phyloP scores from a whole-genome alignment of 2,797 vertebrate species.

The Avahi laniger region DNA sequence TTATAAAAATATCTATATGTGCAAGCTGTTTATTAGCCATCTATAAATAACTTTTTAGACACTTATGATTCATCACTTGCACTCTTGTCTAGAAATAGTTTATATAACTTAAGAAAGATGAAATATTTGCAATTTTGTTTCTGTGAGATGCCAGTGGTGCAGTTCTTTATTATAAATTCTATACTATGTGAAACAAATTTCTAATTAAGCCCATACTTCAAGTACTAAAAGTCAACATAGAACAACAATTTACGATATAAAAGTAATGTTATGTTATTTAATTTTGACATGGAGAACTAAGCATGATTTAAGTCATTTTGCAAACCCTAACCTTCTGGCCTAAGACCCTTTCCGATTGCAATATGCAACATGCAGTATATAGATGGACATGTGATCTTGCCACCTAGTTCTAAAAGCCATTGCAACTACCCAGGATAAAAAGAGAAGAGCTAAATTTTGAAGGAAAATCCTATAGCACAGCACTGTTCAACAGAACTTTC shows the following conservation, averaged over 20 bases:
- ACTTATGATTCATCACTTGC: not conserved
- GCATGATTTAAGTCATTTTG: not conserved
- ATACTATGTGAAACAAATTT: not conserved
- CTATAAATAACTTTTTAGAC: not conserved
- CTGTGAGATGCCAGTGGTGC: not conserved
- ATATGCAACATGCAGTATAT: too few species aligned
- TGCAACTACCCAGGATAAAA: not conserved
- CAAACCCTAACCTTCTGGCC: not conserved
- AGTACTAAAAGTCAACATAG: not conserved
- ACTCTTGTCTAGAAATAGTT: not conserved
- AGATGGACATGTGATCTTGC: not conserved
- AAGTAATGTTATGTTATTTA: not conserved
- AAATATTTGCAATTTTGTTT: not conserved
- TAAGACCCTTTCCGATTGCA: not conserved
- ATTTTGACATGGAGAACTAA: not conserved
- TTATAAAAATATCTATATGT: not conserved
- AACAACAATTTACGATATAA: not conserved
- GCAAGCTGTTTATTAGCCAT: not conserved
- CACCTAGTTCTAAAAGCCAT: not conserved
- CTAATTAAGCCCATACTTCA: not conserved
- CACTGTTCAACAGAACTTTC: not conserved
- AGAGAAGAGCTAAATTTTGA: not conserved
- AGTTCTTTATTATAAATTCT: constrained; percentile 7
- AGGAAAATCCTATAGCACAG: not conserved
- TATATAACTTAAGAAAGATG: not conserved